Percentiles rank a stretch among this genome's conserved stretches.
These are phyloP conservation scores for Encarsia formosa DNA, from an alignment of 2,888 invertebrate genomes.

Conservation along the genomic window DNA sequence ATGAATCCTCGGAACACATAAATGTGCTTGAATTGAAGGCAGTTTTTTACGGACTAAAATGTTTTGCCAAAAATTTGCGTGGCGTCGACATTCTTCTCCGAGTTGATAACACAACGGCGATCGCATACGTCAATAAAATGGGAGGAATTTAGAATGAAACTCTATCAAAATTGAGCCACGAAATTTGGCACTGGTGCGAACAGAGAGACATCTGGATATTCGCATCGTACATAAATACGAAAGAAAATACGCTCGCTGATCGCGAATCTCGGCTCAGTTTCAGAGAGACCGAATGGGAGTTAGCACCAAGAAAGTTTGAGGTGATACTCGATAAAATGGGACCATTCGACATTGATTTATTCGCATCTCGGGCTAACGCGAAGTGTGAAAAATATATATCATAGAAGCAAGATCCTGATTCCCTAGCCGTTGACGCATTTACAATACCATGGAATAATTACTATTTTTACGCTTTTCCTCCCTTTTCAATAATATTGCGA, in stretches of 20 bases:
- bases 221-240: conserved; percentile 28
- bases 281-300: conserved; percentile 26
- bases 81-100: conserved; percentile 23
- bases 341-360: conserved; percentile 17
- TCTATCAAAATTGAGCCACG: conserved; percentile 16
- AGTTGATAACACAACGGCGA: conserved; percentile 31
- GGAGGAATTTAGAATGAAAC: conserved; percentile 25
- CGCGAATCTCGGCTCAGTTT: conserved; percentile 27
- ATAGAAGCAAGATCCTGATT: conserved; percentile 11
- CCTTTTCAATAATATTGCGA: conserved; percentile 3
- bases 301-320: conserved; percentile 10
- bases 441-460: conserved; percentile 13
- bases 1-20: neutral
- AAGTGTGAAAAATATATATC: conserved; percentile 19
- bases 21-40: neutral
- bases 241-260: conserved; percentile 28
- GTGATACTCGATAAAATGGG: conserved; percentile 11
- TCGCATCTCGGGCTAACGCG: conserved; percentile 22
- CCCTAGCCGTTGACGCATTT: conserved; percentile 17
- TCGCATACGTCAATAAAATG: conserved; percentile 30
- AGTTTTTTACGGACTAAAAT: neutral
- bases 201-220: conserved; percentile 24
- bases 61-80: neutral
- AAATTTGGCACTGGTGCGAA: conserved; percentile 30
- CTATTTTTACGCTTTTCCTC: conserved; percentile 24